Evolutionary conservation across 2,797 vertebrate species (phyloP), one percentile per base, ranked within the genome.

Genomic region (Centroberyx gerrardi): DNA sequence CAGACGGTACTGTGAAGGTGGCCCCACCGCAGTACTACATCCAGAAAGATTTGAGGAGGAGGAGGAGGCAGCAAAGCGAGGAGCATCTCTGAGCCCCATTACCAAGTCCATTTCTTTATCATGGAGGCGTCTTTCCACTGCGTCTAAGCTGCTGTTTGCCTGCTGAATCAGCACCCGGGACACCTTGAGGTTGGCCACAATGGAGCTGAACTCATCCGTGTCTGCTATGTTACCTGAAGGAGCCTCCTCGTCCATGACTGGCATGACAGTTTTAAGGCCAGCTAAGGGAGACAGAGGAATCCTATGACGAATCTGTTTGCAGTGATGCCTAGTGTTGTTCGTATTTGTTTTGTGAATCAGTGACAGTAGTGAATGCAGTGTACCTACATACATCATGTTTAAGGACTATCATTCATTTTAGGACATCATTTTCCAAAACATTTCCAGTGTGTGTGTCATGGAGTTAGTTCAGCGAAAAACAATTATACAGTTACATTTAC

Each of bases 111-210:
- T 15, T 48, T 78, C 72, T 2, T 79, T 81, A 2, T n/a, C 12
- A 10, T 40, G 66, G 3, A 12, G n/a, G 27, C 9, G 14, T 7
- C 3, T 42, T 12, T 80, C 54, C 73, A 87, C 82, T 1, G 18
- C 29, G 5, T 67, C 72, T 31, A 92, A 75, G 67, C 70, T 87
- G 59, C 51, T 66, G 55, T 77, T 72, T 6, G 72, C 54, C 72
- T 93, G 79, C 75, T 88, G 80, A 72, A 90, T 46, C 52, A 93
- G 74, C 49, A 87, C 85, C 65, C 65, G 68, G 27, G 79, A 90
- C 53, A 92, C 90, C 72, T 92, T 92, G 31, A 90, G 83, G 71
- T 93, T 90, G 3, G 92, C 84, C 8, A 70, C 62, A 17, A 83
- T 87, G 55, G 82, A 82, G 61, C 82, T 79, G 38, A 22, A 22